Base-by-base conservation (phyloP, 2,113 vertebrate species). In the Neolamprologus modestus region DNA sequence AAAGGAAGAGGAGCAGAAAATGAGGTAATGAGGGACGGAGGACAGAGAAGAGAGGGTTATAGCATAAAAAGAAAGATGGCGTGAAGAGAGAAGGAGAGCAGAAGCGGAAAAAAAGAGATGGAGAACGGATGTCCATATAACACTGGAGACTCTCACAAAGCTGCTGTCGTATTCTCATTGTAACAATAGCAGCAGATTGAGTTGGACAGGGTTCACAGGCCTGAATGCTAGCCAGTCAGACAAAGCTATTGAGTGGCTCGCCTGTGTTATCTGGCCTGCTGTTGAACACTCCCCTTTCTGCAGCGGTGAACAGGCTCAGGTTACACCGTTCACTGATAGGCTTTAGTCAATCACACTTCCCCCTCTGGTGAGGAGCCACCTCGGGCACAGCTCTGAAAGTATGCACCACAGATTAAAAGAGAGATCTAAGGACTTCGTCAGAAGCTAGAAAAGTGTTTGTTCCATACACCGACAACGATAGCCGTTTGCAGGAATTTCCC, bases 141-240 rank as follows among this genome's bases (percentile, higher is more conserved):
- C 66, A 85, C 28, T 55, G 86, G 82, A 57, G 86, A 13, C 86
- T 61, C 83, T 89, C 88, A 94, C 91, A 92, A 92, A 92, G 89
- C 91, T 54, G 82, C 88, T 92, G 90, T 93, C 71, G 92, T 88
- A 85, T 94, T 95, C 92, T 94, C 84, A 78, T 3, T 8, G 9
- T 89, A 92, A 95, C 93, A 95, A 95, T 93, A 87, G 91, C 85
- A 45, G 84, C 91, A 93, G 93, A 96, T 95, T 96, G 94, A 96
- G 93, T 95, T 93, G 94, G 94, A 96, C 92, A 92, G 88, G 90
- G 94, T 96, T 96, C 95, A 95, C 84, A 83, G 88, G 85, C 85
- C 85, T 88, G 89, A 94, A 91, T 83, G 80, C 87, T 85, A 89
- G 92, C 80, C 89, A 91, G 88, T 79, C 90, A 94, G 90, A 94